phyloP scores from a whole-genome alignment of 2,113 vertebrate genomes.

The Sapayoa aenigma region DNA sequence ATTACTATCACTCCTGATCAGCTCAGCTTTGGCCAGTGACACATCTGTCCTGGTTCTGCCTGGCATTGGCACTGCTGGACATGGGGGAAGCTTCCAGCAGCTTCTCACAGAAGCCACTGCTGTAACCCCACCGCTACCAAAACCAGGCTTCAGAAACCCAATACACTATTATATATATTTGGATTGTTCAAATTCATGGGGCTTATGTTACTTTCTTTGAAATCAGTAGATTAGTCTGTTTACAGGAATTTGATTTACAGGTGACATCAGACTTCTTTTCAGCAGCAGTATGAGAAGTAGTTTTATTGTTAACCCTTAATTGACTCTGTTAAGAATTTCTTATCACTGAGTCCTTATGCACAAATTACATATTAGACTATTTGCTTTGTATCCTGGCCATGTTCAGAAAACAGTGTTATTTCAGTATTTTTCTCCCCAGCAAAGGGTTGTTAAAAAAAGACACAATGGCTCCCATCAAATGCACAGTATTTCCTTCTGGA shows the following conservation, averaged over 20 bases:
- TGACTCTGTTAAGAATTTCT: neutral
- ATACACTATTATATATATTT: neutral
- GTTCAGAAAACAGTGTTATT: neutral
- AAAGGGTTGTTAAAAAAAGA: neutral
- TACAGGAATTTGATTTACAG: neutral
- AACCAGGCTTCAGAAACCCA: too few species aligned
- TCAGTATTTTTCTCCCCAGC: neutral
- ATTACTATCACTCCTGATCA: too few species aligned
- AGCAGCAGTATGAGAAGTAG: neutral
- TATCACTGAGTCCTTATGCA: neutral
- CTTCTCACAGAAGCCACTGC: too few species aligned
- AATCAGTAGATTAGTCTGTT: neutral
- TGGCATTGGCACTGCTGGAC: too few species aligned
- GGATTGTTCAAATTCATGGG: neutral
- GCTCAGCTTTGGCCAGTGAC: too few species aligned
- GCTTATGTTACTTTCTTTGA: neutral
- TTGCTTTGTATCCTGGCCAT: neutral
- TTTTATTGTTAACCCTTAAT: neutral
- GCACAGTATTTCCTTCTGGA: neutral
- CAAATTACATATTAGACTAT: neutral
- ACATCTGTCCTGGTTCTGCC: too few species aligned
- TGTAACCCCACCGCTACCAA: too few species aligned
- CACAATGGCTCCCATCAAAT: accelerated
- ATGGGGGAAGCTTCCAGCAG: too few species aligned
- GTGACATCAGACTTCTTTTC: neutral